Percentiles rank a stretch among this genome's conserved stretches.
phyloP scores from a whole-genome alignment of 2,113 vertebrate genomes.

The Hypanus sabinus region DNA sequence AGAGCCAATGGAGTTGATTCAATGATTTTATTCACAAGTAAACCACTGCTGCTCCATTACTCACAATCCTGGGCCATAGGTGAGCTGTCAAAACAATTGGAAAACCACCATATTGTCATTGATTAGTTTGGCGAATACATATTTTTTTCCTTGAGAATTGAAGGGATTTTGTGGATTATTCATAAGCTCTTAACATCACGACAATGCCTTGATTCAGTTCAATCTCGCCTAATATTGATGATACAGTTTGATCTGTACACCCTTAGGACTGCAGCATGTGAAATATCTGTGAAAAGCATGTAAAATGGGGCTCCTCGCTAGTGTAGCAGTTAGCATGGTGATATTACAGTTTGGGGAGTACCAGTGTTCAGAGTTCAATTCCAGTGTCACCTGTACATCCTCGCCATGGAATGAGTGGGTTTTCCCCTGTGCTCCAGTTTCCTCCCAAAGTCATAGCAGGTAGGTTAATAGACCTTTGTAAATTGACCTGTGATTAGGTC shows the following conservation, averaged over 20 bases:
- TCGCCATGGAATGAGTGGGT: too few relatives aligned
- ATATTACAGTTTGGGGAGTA: too few relatives aligned
- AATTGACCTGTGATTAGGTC: too few relatives aligned
- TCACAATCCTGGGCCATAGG: background rate
- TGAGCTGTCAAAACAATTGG: background rate
- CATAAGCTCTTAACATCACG: background rate
- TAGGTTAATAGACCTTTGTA: too few relatives aligned
- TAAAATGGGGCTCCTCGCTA: too few relatives aligned
- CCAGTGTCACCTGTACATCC: too few relatives aligned
- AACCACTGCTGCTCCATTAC: background rate
- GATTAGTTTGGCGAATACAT: background rate
- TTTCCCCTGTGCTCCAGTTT: too few relatives aligned
- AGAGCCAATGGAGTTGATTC: background rate
- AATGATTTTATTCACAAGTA: conserved; percentile 1
- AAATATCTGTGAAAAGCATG: background rate
- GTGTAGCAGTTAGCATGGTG: too few relatives aligned
- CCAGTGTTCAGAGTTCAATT: too few relatives aligned
- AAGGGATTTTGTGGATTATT: background rate
- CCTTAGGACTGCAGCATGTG: background rate
- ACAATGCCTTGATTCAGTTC: background rate
- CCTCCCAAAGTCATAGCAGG: too few relatives aligned
- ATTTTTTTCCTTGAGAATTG: background rate
- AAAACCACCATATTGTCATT: background rate
- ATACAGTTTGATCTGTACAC: background rate
- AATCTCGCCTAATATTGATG: background rate